A percentile compares a stretch with the other conserved stretches of the same genome.
Conservation (phyloP, 2,113 vertebrate species). For the Empidonax traillii region DNA sequence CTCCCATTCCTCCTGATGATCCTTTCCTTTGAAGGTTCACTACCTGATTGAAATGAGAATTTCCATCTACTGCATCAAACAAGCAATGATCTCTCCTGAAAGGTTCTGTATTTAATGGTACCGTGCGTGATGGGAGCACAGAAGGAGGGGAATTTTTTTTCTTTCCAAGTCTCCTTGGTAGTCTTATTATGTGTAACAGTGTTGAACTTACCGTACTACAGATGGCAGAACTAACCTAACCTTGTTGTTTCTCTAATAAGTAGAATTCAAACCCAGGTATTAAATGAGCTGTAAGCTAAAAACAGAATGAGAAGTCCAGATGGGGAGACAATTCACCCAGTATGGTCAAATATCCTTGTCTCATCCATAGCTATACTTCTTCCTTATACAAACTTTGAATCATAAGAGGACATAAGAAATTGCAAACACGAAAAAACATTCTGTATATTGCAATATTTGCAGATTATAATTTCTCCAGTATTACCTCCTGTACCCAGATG, state of each 20-base stretch:
- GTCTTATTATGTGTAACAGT: background rate
- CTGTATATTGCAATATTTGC: background rate
- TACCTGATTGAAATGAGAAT: slow-evolving; percentile 66
- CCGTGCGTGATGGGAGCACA: background rate
- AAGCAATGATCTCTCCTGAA: slow-evolving; percentile 41
- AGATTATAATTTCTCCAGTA: background rate
- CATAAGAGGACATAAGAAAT: background rate
- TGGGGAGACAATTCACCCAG: background rate
- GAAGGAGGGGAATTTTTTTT: background rate
- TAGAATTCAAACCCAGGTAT: background rate
- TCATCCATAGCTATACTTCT: background rate
- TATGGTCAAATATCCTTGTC: background rate
- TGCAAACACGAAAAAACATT: background rate
- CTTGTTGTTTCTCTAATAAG: background rate
- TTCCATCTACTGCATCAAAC: slow-evolving; percentile 50
- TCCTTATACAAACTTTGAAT: background rate
- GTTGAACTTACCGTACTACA: background rate
- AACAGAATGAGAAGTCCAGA: background rate
- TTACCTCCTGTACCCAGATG: background rate
- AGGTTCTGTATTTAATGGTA: slow-evolving; percentile 37
- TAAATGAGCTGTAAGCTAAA: background rate
- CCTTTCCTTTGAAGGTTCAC: slow-evolving; percentile 61
- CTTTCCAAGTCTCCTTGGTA: background rate
- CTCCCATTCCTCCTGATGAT: slow-evolving; percentile 25
- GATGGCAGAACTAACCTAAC: background rate